Conservation (phyloP, 1,140 invertebrate species). For the Caenorhabditis latens region DNA sequence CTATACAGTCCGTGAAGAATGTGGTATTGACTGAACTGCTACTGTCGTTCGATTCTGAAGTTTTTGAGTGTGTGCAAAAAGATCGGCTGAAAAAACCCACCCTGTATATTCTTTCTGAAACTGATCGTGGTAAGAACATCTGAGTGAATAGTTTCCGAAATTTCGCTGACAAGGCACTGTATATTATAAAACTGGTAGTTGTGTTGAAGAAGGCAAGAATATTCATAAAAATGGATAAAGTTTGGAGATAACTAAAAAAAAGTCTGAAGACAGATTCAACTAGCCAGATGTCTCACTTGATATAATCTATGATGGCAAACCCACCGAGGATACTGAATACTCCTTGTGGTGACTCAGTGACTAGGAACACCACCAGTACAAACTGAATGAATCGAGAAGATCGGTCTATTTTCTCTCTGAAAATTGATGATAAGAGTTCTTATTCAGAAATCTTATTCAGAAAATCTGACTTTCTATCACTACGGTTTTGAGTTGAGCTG, state of each 20-base stretch:
- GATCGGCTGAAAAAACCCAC: background rate
- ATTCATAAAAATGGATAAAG: constrained; percentile 46
- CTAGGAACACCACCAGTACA: constrained; percentile 1
- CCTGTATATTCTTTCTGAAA: background rate
- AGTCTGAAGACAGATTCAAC: background rate
- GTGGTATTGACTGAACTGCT: background rate
- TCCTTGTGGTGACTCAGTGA: constrained; percentile 41
- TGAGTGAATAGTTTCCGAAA: constrained; percentile 12
- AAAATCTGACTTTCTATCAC: background rate
- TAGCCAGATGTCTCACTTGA: background rate
- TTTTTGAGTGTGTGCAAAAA: background rate
- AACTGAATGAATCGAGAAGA: constrained; percentile 17
- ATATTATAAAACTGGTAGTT: constrained; percentile 31
- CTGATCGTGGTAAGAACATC: background rate
- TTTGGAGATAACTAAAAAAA: constrained; percentile 16
- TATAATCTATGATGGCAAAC: background rate
- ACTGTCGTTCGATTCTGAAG: background rate
- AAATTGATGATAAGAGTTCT: background rate
- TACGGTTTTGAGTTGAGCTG: background rate
- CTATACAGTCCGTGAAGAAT: background rate
- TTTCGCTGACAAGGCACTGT: background rate
- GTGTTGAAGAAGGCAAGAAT: constrained; percentile 21
- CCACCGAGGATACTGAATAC: constrained; percentile 8
- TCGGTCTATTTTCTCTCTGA: constrained; percentile 12
- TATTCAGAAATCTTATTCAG: background rate